phyloP scores from a whole-genome alignment of 2,797 vertebrate species.

The Trematomus bernacchii region DNA sequence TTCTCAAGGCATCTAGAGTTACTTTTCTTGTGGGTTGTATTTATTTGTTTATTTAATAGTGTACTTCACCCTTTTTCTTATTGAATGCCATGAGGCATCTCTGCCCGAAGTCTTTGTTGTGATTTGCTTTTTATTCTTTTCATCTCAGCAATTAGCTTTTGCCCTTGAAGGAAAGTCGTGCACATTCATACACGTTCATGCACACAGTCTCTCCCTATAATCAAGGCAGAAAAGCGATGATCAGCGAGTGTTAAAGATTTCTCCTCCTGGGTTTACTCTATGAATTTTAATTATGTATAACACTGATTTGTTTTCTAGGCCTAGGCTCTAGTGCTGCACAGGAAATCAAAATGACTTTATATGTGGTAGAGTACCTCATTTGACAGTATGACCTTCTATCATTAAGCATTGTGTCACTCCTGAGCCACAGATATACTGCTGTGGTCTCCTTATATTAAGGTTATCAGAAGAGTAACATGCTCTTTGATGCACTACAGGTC shows the following conservation, averaged over 20 bases:
- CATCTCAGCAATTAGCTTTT: conserved; percentile 38
- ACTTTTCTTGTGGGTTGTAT: conserved; percentile 1
- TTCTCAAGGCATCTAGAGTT: conserved; percentile 10
- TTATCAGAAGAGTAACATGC: conserved; percentile 9
- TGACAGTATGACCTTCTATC: not conserved
- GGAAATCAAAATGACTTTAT: conserved; percentile 28
- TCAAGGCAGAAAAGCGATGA: conserved; percentile 47
- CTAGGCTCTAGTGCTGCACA: conserved; percentile 14
- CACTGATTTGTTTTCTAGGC: conserved; percentile 37
- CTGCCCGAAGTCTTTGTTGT: conserved; percentile 33
- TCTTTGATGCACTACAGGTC: conserved; percentile 24
- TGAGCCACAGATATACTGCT: not conserved
- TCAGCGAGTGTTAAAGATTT: conserved; percentile 38
- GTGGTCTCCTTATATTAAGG: not conserved
- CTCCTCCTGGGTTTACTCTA: conserved; percentile 45
- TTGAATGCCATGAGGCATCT: not conserved
- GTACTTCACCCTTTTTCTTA: conserved; percentile 1
- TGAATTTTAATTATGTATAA: conserved; percentile 66
- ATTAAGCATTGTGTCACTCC: not conserved
- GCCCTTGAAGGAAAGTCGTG: conserved; percentile 22
- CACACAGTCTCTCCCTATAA: conserved; percentile 21
- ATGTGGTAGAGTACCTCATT: conserved; percentile 17
- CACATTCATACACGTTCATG: conserved; percentile 10
- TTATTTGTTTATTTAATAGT: conserved; percentile 1
- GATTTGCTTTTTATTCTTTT: conserved; percentile 31